A percentile compares a stretch with the other conserved stretches of the same genome.
Conservation (phyloP, 2,888 invertebrate genomes). For the Pollenia labialis region DNA sequence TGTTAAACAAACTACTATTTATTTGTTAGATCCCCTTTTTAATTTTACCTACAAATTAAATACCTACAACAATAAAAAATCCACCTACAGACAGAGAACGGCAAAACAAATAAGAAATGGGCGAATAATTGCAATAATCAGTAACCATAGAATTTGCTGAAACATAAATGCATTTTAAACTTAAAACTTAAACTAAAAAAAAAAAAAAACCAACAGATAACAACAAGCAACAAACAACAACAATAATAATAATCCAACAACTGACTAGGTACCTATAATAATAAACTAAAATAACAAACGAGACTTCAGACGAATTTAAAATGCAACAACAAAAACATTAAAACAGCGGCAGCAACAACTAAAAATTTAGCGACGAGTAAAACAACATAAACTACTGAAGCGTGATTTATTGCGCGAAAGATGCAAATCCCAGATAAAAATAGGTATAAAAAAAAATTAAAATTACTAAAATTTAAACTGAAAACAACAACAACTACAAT, state of each 20-base stretch:
- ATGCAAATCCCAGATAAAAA: conserved; percentile 79
- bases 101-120: conserved; percentile 27
- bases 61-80: conserved; percentile 8
- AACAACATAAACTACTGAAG: conserved; percentile 75
- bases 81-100: conserved; percentile 32
- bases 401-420: conserved; percentile 77
- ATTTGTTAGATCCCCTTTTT: conserved; percentile 27
- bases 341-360: conserved; percentile 4
- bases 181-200: neutral
- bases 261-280: conserved; percentile 77
- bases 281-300: conserved; percentile 72
- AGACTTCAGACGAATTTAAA: conserved; percentile 57
- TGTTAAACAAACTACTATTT: conserved; percentile 52
- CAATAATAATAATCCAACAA: conserved; percentile 26
- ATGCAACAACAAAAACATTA: conserved; percentile 42
- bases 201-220: neutral
- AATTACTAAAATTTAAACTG: conserved; percentile 44
- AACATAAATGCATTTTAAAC: conserved; percentile 59
- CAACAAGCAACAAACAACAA: conserved; percentile 48
- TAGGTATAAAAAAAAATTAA: conserved; percentile 71
- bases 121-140: conserved; percentile 69
- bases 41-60: conserved; percentile 35
- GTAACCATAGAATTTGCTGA: conserved; percentile 64
- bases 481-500: conserved; percentile 22
- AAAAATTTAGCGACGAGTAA: conserved; percentile 60